Conservation (phyloP, 2,888 invertebrate species). For the Epirrhoe alternata region DNA sequence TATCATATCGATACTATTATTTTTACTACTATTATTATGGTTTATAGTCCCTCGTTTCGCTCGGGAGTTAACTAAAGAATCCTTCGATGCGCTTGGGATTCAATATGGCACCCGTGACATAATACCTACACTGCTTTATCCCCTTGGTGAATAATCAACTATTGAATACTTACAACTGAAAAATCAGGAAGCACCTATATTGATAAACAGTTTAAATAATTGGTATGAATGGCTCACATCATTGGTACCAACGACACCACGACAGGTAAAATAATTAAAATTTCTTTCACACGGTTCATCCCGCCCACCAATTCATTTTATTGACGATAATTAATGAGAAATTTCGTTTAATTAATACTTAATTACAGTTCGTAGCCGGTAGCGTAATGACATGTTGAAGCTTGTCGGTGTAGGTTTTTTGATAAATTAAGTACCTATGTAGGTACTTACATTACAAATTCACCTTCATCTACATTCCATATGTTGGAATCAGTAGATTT, state of each 20-base stretch:
- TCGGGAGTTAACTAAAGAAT: too few species aligned
- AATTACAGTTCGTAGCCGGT: conserved; percentile 28
- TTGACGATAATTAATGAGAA: conserved; percentile 38
- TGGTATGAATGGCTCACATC: background rate
- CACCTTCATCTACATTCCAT: too few species aligned
- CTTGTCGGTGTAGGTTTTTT: conserved; percentile 35
- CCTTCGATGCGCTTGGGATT: too few species aligned
- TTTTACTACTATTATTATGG: too few species aligned
- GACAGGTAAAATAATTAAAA: conserved; percentile 34
- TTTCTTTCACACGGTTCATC: conserved; percentile 33
- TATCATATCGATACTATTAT: too few species aligned
- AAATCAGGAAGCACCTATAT: conserved; percentile 12
- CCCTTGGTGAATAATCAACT: too few species aligned
- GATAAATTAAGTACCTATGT: conserved; percentile 15
- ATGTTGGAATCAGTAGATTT: too few species aligned
- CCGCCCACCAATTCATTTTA: conserved; percentile 39
- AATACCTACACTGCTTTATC: too few species aligned
- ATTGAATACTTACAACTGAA: background rate
- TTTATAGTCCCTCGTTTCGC: too few species aligned
- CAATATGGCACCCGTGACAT: too few species aligned
- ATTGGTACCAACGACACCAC: conserved; percentile 12
- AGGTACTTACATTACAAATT: background rate
- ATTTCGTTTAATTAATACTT: conserved; percentile 39
- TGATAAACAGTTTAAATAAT: background rate
- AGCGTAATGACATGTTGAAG: conserved; percentile 47